Percentiles rank a stretch among this genome's conserved stretches.
Conservation (phyloP, 1,140 invertebrate species). For the Papilio polytes region DNA sequence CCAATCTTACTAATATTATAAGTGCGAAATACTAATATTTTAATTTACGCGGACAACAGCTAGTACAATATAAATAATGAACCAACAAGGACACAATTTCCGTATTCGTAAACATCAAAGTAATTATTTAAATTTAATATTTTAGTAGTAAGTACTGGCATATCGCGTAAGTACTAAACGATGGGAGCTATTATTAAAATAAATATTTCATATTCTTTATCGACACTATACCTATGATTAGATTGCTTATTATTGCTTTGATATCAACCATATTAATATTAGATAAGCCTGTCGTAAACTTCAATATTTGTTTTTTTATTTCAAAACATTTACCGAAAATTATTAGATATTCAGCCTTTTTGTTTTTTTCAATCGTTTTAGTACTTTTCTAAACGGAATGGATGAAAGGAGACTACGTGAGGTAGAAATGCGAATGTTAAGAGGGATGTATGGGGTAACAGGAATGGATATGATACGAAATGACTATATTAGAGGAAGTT, state of each 20-base stretch:
- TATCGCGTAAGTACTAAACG: too few relatives aligned
- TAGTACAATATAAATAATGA: neutral
- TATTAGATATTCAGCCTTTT: neutral
- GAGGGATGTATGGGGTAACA: too few relatives aligned
- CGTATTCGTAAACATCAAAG: neutral
- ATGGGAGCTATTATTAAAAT: neutral
- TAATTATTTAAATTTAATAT: neutral
- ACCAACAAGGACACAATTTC: neutral
- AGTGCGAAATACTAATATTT: too few relatives aligned
- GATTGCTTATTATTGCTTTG: constrained; percentile 21
- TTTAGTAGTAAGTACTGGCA: neutral
- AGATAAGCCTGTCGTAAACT: constrained; percentile 7
- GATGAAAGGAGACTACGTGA: too few relatives aligned
- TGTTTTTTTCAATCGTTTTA: too few relatives aligned
- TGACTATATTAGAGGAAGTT: too few relatives aligned
- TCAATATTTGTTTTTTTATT: constrained; percentile 1
- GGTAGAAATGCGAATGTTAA: too few relatives aligned
- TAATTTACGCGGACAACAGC: too few relatives aligned
- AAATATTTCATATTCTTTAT: constrained; percentile 22
- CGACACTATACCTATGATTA: constrained; percentile 12
- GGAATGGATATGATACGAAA: too few relatives aligned
- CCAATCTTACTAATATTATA: too few relatives aligned
- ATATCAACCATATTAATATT: constrained; percentile 17
- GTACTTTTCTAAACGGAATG: too few relatives aligned
- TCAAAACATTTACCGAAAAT: neutral